Conservation (phyloP, 2,888 invertebrate genomes). For the Tenthredo notha region DNA sequence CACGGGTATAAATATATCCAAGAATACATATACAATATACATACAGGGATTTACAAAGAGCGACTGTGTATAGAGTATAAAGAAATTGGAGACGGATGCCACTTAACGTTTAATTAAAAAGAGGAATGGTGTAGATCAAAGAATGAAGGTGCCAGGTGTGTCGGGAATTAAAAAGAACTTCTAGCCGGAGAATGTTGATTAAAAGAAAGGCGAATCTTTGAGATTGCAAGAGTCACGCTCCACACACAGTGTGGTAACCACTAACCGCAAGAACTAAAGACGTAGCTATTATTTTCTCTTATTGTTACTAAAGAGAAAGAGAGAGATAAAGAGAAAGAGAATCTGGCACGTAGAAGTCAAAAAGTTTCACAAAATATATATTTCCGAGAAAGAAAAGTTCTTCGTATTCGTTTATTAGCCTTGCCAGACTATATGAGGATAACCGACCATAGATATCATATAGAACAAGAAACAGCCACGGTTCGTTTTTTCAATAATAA, state of each 20-base stretch:
- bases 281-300: conserved; percentile 17
- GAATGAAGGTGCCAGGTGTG: conserved; percentile 6
- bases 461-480: background rate
- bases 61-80: background rate
- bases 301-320: background rate
- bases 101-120: conserved; percentile 6
- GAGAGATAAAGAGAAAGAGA: background rate
- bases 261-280: background rate
- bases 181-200: conserved; percentile 23
- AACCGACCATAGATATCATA: background rate
- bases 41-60: too few relatives aligned
- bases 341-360: background rate
- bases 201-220: conserved; percentile 35
- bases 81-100: background rate
- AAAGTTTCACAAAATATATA: conserved; percentile 4
- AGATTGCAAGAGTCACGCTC: conserved; percentile 24
- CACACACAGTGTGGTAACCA: conserved; percentile 3
- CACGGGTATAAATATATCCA: background rate
- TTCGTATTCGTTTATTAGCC: background rate
- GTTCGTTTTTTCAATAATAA: background rate
- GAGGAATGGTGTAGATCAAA: conserved; percentile 21
- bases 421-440: background rate
- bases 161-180: background rate
- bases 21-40: background rate
- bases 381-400: background rate